These are phyloP conservation scores for Actinia tenebrosa DNA, from an alignment of 64 coral and sea anemone species.

Conservation along the genomic window DNA sequence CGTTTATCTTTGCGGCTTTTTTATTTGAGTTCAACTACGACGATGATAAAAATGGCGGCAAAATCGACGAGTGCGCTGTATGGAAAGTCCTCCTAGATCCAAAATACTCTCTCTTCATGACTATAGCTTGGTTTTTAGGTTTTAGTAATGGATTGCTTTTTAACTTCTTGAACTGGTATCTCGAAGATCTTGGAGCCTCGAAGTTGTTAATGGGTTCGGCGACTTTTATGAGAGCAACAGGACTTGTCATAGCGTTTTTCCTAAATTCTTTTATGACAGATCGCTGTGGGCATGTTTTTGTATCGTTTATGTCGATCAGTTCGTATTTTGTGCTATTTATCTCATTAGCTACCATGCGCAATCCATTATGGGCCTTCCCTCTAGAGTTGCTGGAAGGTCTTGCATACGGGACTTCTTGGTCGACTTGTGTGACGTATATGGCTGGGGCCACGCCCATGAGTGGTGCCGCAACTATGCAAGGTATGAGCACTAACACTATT, in stretches of 20 bases:
- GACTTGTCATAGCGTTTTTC: slow-evolving; percentile 62
- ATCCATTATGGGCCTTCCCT: slow-evolving; percentile 74
- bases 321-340: slow-evolving; percentile 68
- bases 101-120: slow-evolving; percentile 73
- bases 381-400: slow-evolving; percentile 83
- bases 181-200: slow-evolving; percentile 87
- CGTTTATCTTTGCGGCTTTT: slow-evolving; percentile 61
- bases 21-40: slow-evolving; percentile 82
- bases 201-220: slow-evolving; percentile 80
- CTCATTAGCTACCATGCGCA: slow-evolving; percentile 49
- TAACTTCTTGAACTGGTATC: slow-evolving; percentile 92
- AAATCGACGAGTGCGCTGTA: slow-evolving; percentile 41
- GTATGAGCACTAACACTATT: slow-evolving; percentile 6
- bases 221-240: slow-evolving; percentile 53
- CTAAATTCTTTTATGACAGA: slow-evolving; percentile 63
- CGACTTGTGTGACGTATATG: slow-evolving; percentile 82
- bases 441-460: slow-evolving; percentile 77
- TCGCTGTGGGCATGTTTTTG: slow-evolving; percentile 30
- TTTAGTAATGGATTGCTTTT: slow-evolving; percentile 78
- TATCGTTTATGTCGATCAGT: slow-evolving; percentile 49
- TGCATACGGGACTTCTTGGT: slow-evolving; percentile 86
- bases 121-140: slow-evolving; percentile 79
- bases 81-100: slow-evolving; percentile 64
- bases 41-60: slow-evolving; percentile 14
- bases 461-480: slow-evolving; percentile 95